Evolutionary conservation across 2,797 vertebrate species (phyloP), one percentile per base, ranked within the genome.

Genomic region (Oreonectes daqikongensis): DNA sequence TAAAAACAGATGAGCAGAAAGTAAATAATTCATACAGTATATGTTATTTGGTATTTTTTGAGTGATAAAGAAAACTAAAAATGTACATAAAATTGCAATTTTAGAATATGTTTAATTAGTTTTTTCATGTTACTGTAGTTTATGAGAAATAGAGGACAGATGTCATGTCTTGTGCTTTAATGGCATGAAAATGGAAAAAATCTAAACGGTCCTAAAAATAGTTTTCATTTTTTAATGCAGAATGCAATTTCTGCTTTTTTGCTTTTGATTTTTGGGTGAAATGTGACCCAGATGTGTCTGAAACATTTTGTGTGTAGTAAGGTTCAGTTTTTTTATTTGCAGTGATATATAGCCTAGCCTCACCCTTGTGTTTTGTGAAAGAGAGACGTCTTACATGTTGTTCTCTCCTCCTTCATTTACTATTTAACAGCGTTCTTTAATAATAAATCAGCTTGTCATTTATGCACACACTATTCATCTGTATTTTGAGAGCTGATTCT

Each of bases 361-460:
- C 20, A n/a, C 48, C 55, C 24, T 67, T 52, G 65, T 75, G 38
- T 60, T 68, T 46, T 17, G 12, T 63, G 18, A 63, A 69, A 55
- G 11, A 20, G 40, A 69, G 30, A 2, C 12, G 60, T 9, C 17
- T 1, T 52, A 14, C 30, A 70, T 40, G 32, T 50, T 61, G 28
- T n/a, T 42, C 38, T 53, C 30, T 77, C 42, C 40, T 5, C 15
- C 15, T 64, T 52, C 35, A 65, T 65, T 40, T 69, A 42, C 48
- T 70, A 70, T 42, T 70, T 64, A 64, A 69, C 24, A 64, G 22
- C 11, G 14, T 63, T 40, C 24, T 64, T 70, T 44, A 70, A 70
- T 30, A 69, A 70, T 63, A 8, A 70, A 77, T 64, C 8, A 1
- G 22, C 44, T 42, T 70, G 59, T 63, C 32, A 70, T 77, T 55